A percentile compares a stretch with the other conserved stretches of the same genome.
Evolutionary conservation across 1,140 invertebrate genomes (phyloP).

Genomic region (Pogonognathellus flavescens): DNA sequence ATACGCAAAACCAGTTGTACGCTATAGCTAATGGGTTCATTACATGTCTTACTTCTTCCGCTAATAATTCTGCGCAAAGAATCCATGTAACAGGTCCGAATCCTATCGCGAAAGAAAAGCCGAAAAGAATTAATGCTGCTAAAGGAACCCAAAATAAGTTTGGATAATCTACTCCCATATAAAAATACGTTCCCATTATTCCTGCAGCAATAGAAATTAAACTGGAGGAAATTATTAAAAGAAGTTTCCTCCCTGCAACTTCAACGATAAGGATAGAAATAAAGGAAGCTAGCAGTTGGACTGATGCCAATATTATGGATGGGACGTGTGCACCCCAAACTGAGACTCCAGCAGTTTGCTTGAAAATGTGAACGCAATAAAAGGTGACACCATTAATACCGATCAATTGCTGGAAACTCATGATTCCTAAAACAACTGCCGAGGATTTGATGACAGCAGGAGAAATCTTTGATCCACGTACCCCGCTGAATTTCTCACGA

Average conservation of each 20-base stretch:
- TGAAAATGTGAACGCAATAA: constrained; percentile 62
- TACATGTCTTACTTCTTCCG: constrained; percentile 54
- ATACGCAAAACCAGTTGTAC: constrained; percentile 63
- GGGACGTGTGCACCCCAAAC: constrained; percentile 51
- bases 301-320: constrained; percentile 55
- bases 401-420: constrained; percentile 61
- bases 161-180: constrained; percentile 17
- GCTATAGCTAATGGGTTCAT: constrained; percentile 63
- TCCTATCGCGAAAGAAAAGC: constrained; percentile 70
- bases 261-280: constrained; percentile 58
- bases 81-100: constrained; percentile 74
- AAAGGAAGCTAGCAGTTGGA: constrained; percentile 57
- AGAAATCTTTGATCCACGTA: constrained; percentile 1
- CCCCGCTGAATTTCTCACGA: constrained; percentile 13
- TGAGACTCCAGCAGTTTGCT: constrained; percentile 18
- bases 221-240: constrained; percentile 42
- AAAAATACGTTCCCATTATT: constrained; percentile 59
- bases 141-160: constrained; percentile 68
- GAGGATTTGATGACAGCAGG: constrained; percentile 43
- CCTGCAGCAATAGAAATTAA: constrained; percentile 36
- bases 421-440: constrained; percentile 55
- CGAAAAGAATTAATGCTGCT: constrained; percentile 70
- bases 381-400: constrained; percentile 64
- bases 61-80: constrained; percentile 66
- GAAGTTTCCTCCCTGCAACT: constrained; percentile 56